A percentile compares a stretch with the other conserved stretches of the same genome.
phyloP scores from a whole-genome alignment of 1,140 invertebrate species.

The Phymastichus coffea region DNA sequence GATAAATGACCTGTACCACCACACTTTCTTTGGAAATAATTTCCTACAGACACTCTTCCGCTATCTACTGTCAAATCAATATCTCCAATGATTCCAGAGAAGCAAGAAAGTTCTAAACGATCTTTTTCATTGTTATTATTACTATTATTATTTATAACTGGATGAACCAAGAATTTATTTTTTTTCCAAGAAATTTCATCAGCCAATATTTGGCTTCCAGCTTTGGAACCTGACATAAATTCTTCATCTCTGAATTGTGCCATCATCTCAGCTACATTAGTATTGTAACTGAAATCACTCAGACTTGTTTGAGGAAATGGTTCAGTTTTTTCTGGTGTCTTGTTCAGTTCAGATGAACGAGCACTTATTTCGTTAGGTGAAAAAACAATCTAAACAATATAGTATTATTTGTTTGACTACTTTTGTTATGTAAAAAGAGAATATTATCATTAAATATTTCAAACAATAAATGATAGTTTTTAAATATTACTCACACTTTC shows the following conservation, averaged over 20 bases:
- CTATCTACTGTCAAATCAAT: slow-evolving; percentile 42
- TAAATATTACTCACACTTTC: too few relatives aligned
- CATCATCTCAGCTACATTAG: slow-evolving; percentile 39
- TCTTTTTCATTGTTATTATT: slow-evolving; percentile 32
- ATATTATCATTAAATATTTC: too few relatives aligned
- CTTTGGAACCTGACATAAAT: slow-evolving; percentile 42
- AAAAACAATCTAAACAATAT: slow-evolving; percentile 43
- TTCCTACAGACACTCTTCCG: slow-evolving; percentile 41
- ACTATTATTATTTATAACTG: slow-evolving; percentile 15
- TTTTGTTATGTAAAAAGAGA: too few relatives aligned
- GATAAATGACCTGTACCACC: slow-evolving; percentile 36
- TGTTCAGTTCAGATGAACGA: slow-evolving; percentile 42
- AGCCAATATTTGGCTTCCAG: slow-evolving; percentile 36
- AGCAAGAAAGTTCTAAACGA: slow-evolving; percentile 41
- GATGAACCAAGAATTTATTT: slow-evolving; percentile 29
- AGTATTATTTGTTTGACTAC: too few relatives aligned
- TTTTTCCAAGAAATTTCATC: slow-evolving; percentile 44
- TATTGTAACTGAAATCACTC: slow-evolving; percentile 37
- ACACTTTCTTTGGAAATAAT: slow-evolving; percentile 48
- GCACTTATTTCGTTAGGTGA: slow-evolving; percentile 47
- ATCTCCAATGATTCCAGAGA: slow-evolving; percentile 49
- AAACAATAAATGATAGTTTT: too few relatives aligned
- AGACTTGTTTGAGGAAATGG: slow-evolving; percentile 14
- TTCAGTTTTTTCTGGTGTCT: slow-evolving; percentile 25
- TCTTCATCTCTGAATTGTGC: slow-evolving; percentile 43